Percentiles rank a stretch among this genome's conserved stretches.
phyloP scores from a whole-genome alignment of 23 tunicate genomes.

The Ascidia mentula region DNA sequence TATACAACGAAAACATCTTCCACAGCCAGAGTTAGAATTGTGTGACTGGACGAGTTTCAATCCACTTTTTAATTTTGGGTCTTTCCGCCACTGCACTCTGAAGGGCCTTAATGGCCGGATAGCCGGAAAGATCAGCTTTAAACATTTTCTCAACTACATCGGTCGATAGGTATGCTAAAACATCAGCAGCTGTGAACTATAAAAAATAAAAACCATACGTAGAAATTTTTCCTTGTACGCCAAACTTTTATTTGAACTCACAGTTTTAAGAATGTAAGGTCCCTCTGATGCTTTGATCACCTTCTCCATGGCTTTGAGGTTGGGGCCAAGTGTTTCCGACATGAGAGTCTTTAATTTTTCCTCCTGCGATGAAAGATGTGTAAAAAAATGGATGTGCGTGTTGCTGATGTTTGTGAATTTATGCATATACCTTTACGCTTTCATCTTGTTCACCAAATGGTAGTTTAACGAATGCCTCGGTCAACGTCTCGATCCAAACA shows the following conservation, averaged over 20 bases:
- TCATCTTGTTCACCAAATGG: slow-evolving; percentile 23
- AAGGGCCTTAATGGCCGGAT: slow-evolving; percentile 2
- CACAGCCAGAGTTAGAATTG: no score
- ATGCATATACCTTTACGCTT: slow-evolving; percentile 15
- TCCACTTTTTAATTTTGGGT: slow-evolving; percentile 40
- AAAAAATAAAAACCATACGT: not conserved
- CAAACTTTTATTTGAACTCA: no score
- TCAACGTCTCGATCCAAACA: slow-evolving; percentile 20
- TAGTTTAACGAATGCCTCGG: slow-evolving; percentile 1
- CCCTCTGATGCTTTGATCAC: not conserved
- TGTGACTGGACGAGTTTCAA: slow-evolving; percentile 30
- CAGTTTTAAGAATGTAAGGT: not conserved
- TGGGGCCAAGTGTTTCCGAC: not conserved
- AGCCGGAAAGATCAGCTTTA: not conserved
- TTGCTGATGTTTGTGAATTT: no score
- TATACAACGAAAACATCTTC: no score
- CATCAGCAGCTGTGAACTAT: slow-evolving; percentile 10
- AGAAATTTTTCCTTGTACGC: no score
- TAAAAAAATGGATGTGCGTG: no score
- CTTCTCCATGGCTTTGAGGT: not conserved
- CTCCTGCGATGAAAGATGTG: no score
- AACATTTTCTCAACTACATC: not conserved
- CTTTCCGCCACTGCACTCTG: slow-evolving; percentile 24
- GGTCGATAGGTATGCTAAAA: not conserved
- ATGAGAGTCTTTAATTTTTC: not conserved